Conservation (phyloP, 2,888 invertebrate genomes). For the Harpalus rufipes region DNA sequence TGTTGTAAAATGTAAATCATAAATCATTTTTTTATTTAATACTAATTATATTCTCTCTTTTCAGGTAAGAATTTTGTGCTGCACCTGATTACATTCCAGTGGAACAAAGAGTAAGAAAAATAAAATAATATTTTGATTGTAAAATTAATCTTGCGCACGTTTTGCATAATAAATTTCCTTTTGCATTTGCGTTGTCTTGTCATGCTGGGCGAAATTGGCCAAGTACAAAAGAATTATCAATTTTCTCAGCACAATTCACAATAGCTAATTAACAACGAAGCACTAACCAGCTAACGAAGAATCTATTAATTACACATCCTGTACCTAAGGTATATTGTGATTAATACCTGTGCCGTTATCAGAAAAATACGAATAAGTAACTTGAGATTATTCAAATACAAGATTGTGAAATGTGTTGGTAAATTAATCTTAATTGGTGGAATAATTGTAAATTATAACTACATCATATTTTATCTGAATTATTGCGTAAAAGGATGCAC, state of each 20-base stretch:
- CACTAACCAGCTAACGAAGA: slow-evolving; percentile 37
- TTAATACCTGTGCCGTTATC: slow-evolving; percentile 32
- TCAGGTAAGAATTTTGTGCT: slow-evolving; percentile 22
- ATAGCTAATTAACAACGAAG: slow-evolving; percentile 35
- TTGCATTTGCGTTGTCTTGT: slow-evolving; percentile 8
- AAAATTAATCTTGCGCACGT: slow-evolving; percentile 31
- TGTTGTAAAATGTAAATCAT: no score
- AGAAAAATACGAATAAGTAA: slow-evolving; percentile 19
- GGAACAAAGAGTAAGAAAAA: slow-evolving; percentile 37
- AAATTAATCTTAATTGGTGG: not conserved
- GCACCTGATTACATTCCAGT: slow-evolving; percentile 27
- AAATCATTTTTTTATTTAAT: slow-evolving; percentile 1
- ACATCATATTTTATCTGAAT: slow-evolving; percentile 8
- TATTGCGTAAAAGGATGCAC: slow-evolving; percentile 10
- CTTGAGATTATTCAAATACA: slow-evolving; percentile 24
- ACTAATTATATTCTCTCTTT: slow-evolving; percentile 27
- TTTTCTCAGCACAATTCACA: slow-evolving; percentile 45
- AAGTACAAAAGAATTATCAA: slow-evolving; percentile 47
- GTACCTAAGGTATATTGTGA: slow-evolving; percentile 6
- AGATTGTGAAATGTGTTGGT: not conserved
- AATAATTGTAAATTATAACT: not conserved
- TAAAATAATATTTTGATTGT: slow-evolving; percentile 39
- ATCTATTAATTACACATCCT: slow-evolving; percentile 47
- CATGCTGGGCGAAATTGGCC: slow-evolving; percentile 32
- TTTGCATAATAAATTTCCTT: slow-evolving; percentile 22